Evolutionary conservation across 2,888 invertebrate genomes (phyloP).

Genomic region (Omphaloscelis lunosa): DNA sequence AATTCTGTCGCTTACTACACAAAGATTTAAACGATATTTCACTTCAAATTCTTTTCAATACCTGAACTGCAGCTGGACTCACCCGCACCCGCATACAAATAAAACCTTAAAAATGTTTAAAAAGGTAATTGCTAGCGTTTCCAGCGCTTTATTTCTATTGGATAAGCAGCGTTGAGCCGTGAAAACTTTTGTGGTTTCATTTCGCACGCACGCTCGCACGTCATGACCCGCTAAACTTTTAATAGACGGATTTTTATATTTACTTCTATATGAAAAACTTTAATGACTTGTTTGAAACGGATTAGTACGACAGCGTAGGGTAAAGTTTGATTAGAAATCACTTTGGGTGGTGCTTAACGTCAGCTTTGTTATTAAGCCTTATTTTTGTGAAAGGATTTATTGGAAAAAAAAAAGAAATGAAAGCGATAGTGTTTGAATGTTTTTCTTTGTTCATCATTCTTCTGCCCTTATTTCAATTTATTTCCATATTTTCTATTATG

Average conservation of each 20-base stretch:
- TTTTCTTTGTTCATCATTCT: slow-evolving; percentile 1
- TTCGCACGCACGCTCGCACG: slow-evolving; percentile 67
- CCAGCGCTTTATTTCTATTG: slow-evolving; percentile 52
- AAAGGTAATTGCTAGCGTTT: slow-evolving; percentile 49
- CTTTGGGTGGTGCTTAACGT: slow-evolving; percentile 12
- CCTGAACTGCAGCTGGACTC: slow-evolving; percentile 12
- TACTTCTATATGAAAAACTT: slow-evolving; percentile 59
- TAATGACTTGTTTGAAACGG: slow-evolving; percentile 61
- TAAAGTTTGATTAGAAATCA: slow-evolving; percentile 54
- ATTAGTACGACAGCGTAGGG: slow-evolving; percentile 45
- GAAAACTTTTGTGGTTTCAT: slow-evolving; percentile 70
- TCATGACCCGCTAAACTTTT: slow-evolving; percentile 55
- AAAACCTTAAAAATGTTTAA: slow-evolving; percentile 39
- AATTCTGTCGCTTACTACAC: not conserved
- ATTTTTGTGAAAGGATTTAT: slow-evolving; percentile 16
- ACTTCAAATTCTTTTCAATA: slow-evolving; percentile 25
- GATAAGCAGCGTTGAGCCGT: slow-evolving; percentile 47
- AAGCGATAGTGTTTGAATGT: not conserved
- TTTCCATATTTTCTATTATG: too few species aligned
- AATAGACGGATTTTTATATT: slow-evolving; percentile 70
- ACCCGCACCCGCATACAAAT: slow-evolving; percentile 1
- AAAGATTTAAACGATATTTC: slow-evolving; percentile 21
- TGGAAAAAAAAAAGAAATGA: not conserved
- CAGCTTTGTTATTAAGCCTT: not conserved
- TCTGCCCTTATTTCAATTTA: too few species aligned